Conservation (phyloP, 2,888 invertebrate genomes). For the Polyommatus icarus region DNA sequence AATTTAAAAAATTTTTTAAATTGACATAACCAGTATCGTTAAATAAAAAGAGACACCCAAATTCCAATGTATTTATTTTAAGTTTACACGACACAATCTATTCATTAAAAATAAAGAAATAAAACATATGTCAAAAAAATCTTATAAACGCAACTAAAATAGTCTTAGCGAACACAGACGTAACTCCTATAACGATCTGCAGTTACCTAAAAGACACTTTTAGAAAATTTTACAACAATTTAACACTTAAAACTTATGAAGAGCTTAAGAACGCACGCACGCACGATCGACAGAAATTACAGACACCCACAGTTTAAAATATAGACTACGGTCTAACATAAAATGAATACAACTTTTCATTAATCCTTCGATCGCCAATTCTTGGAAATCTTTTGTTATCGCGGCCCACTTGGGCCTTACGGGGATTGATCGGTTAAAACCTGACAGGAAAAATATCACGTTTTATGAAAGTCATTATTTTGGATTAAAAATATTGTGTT, state of each 20-base stretch:
- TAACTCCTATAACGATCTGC: neutral
- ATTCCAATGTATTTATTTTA: conserved; percentile 51
- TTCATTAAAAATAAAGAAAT: conserved; percentile 52
- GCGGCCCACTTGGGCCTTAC: no score
- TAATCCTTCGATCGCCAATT: no score
- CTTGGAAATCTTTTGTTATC: no score
- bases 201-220: conserved; percentile 27
- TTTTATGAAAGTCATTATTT: no score
- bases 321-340: no score
- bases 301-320: no score
- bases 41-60: conserved; percentile 33
- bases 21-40: conserved; percentile 13
- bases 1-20: no score
- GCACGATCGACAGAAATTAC: neutral
- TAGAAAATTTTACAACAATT: conserved; percentile 29
- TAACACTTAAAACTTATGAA: conserved; percentile 21
- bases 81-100: conserved; percentile 63
- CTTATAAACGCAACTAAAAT: conserved; percentile 33
- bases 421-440: no score
- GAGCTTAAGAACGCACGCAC: neutral
- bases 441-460: no score
- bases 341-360: no score
- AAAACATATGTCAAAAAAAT: conserved; percentile 39
- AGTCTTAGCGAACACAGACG: conserved; percentile 28
- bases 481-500: no score